Evolutionary conservation across 2,888 invertebrate genomes (phyloP), one percentile per base, ranked within the genome.

Genomic region (Drosophila lacicola): DNA sequence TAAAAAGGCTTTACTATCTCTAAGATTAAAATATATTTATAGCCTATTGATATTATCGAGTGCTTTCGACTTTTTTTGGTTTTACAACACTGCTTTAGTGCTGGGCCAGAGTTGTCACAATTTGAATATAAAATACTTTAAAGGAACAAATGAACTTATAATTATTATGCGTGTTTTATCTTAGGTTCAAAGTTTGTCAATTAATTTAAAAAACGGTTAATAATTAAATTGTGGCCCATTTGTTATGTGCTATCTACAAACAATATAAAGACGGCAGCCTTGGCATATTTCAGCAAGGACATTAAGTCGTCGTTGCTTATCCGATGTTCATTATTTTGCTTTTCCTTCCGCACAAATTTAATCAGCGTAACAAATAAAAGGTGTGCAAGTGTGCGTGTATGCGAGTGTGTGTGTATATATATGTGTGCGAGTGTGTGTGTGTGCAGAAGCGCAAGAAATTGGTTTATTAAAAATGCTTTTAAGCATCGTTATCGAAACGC

Each of bases 381-480:
- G 36, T 60, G 49, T 5, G n/a, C 49, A 33, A 33, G 19, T 19
- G 13, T 11, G 25, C 8, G 17, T 36, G 42, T 21, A 8, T 41
- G n/a, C 17, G 41, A 3, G 34, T n/a, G 49, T 8, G 11, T 36
- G 50, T 36, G 21, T 36, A 10, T 33, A 6, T 39, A 19, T 34
- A 33, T n/a, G 41, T 25, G 61, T 34, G 14, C 6, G 54, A 5
- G 25, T 33, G 36, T 34, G 46, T n/a, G 41, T 34, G 62, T 34
- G 17, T 8, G 55, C 5, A 45, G 1, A n/a, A 33, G 63, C 37
- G 44, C 56, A 69, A 70, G 64, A 80, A 68, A 71, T 72, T 70
- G 64, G 55, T 65, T 77, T 77, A 79, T 75, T 72, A 68, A 71
- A 68, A 78, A 78, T 62, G 76, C 60, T 73, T 75, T 73, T 55